Conservation (phyloP, 2,113 vertebrate genomes). For the Gavialis gangeticus region DNA sequence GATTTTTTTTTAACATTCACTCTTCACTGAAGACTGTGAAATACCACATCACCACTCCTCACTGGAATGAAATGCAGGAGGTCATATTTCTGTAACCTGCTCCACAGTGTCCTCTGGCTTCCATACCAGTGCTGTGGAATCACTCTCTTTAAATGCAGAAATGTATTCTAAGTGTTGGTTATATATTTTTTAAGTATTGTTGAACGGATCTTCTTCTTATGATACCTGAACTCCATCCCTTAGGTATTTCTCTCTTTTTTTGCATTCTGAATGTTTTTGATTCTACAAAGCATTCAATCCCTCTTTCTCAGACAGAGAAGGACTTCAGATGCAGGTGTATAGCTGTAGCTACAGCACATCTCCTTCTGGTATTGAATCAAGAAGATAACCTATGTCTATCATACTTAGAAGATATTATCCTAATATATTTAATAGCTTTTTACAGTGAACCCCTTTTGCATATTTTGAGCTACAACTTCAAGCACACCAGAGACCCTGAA, state of each 20-base stretch:
- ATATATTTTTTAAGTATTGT: neutral
- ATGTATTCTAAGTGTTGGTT: neutral
- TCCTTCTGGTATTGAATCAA: neutral
- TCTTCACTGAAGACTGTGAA: neutral
- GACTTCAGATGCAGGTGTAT: neutral
- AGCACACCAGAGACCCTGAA: neutral
- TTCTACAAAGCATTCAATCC: neutral
- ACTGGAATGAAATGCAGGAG: neutral
- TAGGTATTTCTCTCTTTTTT: neutral
- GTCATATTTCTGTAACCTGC: neutral
- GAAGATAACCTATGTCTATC: neutral
- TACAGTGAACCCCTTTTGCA: neutral
- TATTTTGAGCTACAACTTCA: neutral
- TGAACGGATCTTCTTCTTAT: neutral
- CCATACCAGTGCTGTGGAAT: neutral
- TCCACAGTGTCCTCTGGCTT: neutral
- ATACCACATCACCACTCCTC: neutral
- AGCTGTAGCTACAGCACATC: neutral
- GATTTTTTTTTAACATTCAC: neutral
- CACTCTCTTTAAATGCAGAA: neutral
- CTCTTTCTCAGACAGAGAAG: neutral
- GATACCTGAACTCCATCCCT: neutral
- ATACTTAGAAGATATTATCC: neutral
- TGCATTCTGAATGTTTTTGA: neutral
- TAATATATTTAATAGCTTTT: neutral